phyloP scores from a whole-genome alignment of 2,113 vertebrate species.

The Hippopotamus amphibius region DNA sequence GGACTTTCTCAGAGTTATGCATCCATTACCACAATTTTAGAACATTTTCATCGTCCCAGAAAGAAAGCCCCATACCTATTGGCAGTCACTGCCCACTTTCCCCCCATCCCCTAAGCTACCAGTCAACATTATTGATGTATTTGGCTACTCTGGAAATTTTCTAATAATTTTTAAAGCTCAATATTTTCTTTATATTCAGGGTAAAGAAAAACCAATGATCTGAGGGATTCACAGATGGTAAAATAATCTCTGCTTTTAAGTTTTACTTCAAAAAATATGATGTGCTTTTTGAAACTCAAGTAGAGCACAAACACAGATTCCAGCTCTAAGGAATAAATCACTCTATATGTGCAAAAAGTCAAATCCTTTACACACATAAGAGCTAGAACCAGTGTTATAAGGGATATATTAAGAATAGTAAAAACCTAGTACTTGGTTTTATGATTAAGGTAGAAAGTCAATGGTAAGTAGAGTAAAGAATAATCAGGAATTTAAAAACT shows the following conservation, averaged over 20 bases:
- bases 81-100: not conserved
- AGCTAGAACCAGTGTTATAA: not conserved
- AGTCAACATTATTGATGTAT: not conserved
- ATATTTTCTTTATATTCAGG: not conserved
- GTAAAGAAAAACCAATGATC: not conserved
- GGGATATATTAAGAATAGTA: not conserved
- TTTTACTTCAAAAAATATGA: constrained; percentile 30
- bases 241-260: constrained; percentile 16
- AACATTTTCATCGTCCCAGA: not conserved
- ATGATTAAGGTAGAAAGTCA: not conserved
- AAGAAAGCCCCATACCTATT: not conserved
- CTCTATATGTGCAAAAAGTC: not conserved
- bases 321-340: not conserved
- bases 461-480: not conserved
- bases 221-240: not conserved
- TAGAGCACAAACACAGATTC: not conserved
- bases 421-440: not conserved
- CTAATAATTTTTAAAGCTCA: not conserved
- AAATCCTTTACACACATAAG: not conserved
- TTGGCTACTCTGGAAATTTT: not conserved
- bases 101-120: not conserved
- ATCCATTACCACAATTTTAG: not conserved
- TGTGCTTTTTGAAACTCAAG: constrained; percentile 13
- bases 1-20: not conserved
- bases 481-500: not conserved